Evolutionary conservation across 2,113 vertebrate genomes (phyloP), one percentile per base, ranked within the genome.

Genomic region (Pluvianellus socialis): DNA sequence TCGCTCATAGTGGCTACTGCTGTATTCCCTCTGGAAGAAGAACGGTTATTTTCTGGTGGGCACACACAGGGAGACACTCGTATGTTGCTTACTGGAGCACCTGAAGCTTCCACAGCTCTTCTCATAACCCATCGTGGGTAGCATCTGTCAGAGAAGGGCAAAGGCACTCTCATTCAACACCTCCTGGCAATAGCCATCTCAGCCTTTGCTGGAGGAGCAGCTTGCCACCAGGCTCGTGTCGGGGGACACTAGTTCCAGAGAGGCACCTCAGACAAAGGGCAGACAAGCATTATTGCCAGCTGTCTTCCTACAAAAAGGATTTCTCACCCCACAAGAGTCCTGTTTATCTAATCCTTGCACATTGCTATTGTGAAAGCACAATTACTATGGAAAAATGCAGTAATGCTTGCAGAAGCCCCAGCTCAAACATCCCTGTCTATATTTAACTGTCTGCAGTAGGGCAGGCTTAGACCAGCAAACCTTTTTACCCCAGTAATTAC

Each of bases 101-200:
- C 5, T 1, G 49, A 38, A 28, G 27, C 35, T 28, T 12, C 12
- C 42, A 44, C 26, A 59, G 72, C 5, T 73, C 23, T 35, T 32
- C 9, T 1, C 0, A 1, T 33, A 44, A 33, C 32, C 50, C 49
- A 38, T 23, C 7, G 7, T 8, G 47, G 80, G 49, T 1, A n/a
- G 26, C 23, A 19, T 4, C 65, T 35, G 30, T 21, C 53, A 35
- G 73, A 50, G 33, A 24, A 40, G 26, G 61, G 73, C 73, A 73
- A 23, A 28, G 47, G 30, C 45, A 10, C 68, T 33, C 45, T 4
- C 6, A 15, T 4, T 2, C 15, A 26, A 30, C 12, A 15, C 22
- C 62, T 5, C 62, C 79, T 33, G n/a, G 38, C 44, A 40, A 9
- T 1, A 32, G 50, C 45, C 59, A 52, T 3, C 52, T 30, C 4